Evolutionary conservation across 2,113 vertebrate genomes (phyloP).

Genomic region (Serilophus lunatus): DNA sequence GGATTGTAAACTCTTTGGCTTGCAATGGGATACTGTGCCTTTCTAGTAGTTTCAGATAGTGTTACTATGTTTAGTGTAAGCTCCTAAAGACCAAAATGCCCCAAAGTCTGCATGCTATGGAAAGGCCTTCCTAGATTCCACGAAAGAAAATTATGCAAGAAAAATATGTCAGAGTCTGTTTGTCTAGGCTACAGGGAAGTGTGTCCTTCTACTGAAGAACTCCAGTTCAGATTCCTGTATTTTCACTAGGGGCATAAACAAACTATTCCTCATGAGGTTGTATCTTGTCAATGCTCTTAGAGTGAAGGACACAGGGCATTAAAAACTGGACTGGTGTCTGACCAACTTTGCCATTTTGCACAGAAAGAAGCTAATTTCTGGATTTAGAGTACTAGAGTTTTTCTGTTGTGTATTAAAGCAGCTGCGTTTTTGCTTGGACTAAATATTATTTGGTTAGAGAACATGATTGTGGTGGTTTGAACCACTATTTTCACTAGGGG

Average conservation of each 20-base stretch:
- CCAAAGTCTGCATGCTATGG: neutral
- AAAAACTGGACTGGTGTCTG: neutral
- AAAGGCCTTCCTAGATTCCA: neutral
- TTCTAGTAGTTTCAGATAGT: neutral
- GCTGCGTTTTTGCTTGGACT: neutral
- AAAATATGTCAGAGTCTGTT: neutral
- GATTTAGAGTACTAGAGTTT: neutral
- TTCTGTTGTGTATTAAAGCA: neutral
- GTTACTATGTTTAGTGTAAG: neutral
- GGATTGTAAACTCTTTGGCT: neutral
- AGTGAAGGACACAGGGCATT: neutral
- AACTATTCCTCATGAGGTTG: neutral
- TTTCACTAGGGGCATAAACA: neutral
- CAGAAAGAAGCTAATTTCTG: neutral
- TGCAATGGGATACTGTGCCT: neutral
- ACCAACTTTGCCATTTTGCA: neutral
- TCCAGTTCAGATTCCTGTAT: neutral
- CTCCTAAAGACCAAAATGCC: neutral
- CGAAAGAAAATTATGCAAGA: neutral
- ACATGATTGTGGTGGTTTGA: no score
- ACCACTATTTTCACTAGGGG: no score
- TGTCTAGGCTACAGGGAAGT: neutral
- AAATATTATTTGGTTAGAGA: neutral
- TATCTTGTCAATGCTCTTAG: neutral
- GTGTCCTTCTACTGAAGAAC: neutral